Conservation (phyloP, 2,888 invertebrate genomes). For the Autographa gamma region DNA sequence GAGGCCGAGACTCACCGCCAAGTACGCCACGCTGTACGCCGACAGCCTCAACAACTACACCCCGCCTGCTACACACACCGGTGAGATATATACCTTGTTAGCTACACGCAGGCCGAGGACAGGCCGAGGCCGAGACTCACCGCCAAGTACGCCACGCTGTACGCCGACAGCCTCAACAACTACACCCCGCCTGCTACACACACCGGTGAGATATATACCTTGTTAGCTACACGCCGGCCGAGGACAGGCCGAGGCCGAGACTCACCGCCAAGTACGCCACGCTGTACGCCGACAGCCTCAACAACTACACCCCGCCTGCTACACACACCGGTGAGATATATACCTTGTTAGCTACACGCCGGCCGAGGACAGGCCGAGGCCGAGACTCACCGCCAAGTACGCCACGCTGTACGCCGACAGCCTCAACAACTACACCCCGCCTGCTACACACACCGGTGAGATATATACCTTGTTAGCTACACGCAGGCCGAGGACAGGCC, state of each 20-base stretch:
- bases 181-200: constrained; percentile 66
- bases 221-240: constrained; percentile 71
- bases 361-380: constrained; percentile 77
- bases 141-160: constrained; percentile 81
- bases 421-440: constrained; percentile 76
- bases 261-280: constrained; percentile 83
- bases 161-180: constrained; percentile 83
- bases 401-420: constrained; percentile 83
- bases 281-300: constrained; percentile 82
- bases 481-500: constrained; percentile 77
- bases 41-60: constrained; percentile 82
- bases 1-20: constrained; percentile 80
- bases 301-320: constrained; percentile 73
- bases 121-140: constrained; percentile 81
- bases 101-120: constrained; percentile 74
- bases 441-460: constrained; percentile 39
- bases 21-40: constrained; percentile 82
- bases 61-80: constrained; percentile 55
- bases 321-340: constrained; percentile 27
- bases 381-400: constrained; percentile 82
- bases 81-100: constrained; percentile 37
- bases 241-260: constrained; percentile 78
- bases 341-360: constrained; percentile 71
- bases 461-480: constrained; percentile 62
- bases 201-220: constrained; percentile 26